These are phyloP conservation scores for Gonatopus flavifemur DNA, from an alignment of 1,140 invertebrate species.

Conservation along the genomic window DNA sequence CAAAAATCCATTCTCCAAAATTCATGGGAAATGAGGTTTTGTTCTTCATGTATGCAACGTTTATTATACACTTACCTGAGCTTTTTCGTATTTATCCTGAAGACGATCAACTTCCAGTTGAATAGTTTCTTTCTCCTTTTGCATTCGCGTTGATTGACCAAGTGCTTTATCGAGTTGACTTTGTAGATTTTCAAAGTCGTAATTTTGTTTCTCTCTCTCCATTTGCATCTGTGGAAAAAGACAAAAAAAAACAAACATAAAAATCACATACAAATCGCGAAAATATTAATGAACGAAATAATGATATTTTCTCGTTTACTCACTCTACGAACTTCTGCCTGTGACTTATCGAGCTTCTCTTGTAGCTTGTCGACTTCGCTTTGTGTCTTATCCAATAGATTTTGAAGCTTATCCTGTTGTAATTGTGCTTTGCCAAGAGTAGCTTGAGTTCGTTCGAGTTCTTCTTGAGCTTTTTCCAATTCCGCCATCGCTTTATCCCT, in stretches of 20 bases:
- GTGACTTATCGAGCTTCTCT: slow-evolving; percentile 80
- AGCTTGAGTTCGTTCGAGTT: slow-evolving; percentile 84
- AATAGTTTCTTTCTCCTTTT: slow-evolving; percentile 85
- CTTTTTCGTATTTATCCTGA: slow-evolving; percentile 86
- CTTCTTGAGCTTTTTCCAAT: slow-evolving; percentile 86
- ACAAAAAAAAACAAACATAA: slow-evolving; percentile 1
- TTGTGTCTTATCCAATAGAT: slow-evolving; percentile 83
- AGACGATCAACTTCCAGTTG: slow-evolving; percentile 82
- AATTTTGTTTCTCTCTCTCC: slow-evolving; percentile 85
- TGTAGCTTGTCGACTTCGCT: slow-evolving; percentile 88
- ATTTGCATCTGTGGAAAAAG: slow-evolving; percentile 71
- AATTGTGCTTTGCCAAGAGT: slow-evolving; percentile 86
- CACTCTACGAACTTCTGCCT: slow-evolving; percentile 78
- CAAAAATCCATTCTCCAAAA: too few species aligned
- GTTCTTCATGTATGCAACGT: too few species aligned
- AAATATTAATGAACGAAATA: not conserved
- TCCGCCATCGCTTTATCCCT: slow-evolving; percentile 82
- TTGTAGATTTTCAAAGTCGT: slow-evolving; percentile 86
- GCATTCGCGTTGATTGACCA: slow-evolving; percentile 80
- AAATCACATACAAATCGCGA: not conserved
- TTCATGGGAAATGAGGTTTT: too few species aligned
- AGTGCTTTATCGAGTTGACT: slow-evolving; percentile 87
- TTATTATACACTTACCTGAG: slow-evolving; percentile 66
- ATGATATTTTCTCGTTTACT: slow-evolving; percentile 40
- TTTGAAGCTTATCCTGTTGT: slow-evolving; percentile 88